Base-by-base conservation (phyloP, 1,140 invertebrate genomes). In the Pogonognathellus flavescens region DNA sequence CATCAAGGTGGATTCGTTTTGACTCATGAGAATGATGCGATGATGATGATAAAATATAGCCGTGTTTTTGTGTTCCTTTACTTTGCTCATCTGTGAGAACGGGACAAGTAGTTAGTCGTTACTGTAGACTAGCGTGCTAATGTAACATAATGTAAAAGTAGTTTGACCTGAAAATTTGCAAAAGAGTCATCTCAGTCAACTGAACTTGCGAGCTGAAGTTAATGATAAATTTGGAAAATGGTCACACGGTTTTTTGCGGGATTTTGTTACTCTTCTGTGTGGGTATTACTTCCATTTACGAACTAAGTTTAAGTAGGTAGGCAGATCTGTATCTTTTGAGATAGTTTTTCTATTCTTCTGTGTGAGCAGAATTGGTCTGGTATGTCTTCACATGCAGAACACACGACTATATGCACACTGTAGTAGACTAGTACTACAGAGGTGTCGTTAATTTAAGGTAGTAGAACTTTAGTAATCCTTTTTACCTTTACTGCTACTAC, bases 171-270 rank as follows among this genome's bases (percentile, higher is more conserved):
- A 31, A 76, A 76, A 76, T 50, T 76, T 50, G 25, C 41, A 49
- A 76, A 31, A 50, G 53, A 76, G 6, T 31, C 31, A 50, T 9
- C 41, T 16, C 31, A 76, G 14, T 16, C 31, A 76, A 49, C 25
- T 25, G 25, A 22, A 60, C 22, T 70, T 16, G 53, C 9, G 31
- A 50, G 8, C n/a, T 76, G 2, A 18, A 20, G 22, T 25, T 66
- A 66, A 66, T 66, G 70, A 76, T 76, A 76, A 76, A 76, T 76
- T 76, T 76, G 70, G 70, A 41, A 76, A 76, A 76, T 76, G 70
- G 70, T 76, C 70, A 50, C 70, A 76, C 41, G 41, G 70, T 76
- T 76, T 76, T 76, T 76, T 76, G 70, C 41, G 70, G 66, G 70
- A 76, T 50, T 18, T 62, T 76, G 31, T 41, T 41, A 50, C 16